phyloP scores from a whole-genome alignment of 2,888 invertebrate species.

The Drosophila silvestris region DNA sequence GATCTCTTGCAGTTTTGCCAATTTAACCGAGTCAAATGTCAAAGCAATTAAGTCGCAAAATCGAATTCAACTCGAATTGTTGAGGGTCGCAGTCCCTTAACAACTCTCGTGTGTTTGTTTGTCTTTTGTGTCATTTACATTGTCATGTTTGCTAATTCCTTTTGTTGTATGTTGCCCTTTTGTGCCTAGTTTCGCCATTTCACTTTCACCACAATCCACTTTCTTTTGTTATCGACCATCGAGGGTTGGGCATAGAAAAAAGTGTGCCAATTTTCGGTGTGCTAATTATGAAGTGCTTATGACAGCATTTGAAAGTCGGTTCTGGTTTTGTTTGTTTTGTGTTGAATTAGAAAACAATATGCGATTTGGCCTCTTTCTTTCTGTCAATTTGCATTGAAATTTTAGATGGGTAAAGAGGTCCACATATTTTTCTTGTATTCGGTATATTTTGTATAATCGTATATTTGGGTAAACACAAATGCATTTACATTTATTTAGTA shows the following conservation, averaged over 20 bases:
- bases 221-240: conserved; percentile 49
- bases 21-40: conserved; percentile 78
- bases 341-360: conserved; percentile 41
- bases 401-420: not conserved
- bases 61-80: conserved; percentile 40
- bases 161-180: conserved; percentile 59
- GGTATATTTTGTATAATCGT: no score
- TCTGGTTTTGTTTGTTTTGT: conserved; percentile 14
- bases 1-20: conserved; percentile 63
- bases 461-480: not conserved
- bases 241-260: conserved; percentile 36
- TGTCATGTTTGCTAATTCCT: conserved; percentile 80
- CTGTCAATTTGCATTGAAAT: not conserved
- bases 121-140: conserved; percentile 66
- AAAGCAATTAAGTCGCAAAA: conserved; percentile 76
- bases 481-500: conserved; percentile 28
- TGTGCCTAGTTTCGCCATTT: conserved; percentile 68
- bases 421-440: not conserved
- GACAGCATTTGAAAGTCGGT: conserved; percentile 46
- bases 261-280: conserved; percentile 69
- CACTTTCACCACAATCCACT: conserved; percentile 69
- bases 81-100: conserved; percentile 48
- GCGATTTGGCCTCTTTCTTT: conserved; percentile 1
- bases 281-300: conserved; percentile 75
- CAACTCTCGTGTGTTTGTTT: conserved; percentile 24